These are phyloP conservation scores for Xiphydria camelus DNA, from an alignment of 2,888 invertebrate species.

Conservation along the genomic window DNA sequence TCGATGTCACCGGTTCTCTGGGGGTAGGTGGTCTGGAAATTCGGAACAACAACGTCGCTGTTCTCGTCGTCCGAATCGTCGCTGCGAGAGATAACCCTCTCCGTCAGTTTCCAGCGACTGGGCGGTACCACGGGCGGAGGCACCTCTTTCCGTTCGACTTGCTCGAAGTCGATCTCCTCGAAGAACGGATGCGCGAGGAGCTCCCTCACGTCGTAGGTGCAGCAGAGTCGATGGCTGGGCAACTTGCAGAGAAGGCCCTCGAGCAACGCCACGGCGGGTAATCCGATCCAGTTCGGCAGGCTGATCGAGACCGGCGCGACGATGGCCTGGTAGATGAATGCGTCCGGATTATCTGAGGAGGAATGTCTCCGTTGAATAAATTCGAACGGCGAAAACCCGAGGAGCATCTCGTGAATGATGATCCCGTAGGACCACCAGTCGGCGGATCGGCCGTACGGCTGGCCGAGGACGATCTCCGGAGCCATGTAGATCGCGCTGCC, in stretches of 20 bases:
- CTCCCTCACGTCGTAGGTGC: slow-evolving; percentile 66
- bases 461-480: slow-evolving; percentile 66
- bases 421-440: slow-evolving; percentile 73
- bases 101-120: no score
- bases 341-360: slow-evolving; percentile 54
- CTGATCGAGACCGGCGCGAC: slow-evolving; percentile 70
- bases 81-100: no score
- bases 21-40: no score
- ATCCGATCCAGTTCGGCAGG: no score
- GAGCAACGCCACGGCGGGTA: no score
- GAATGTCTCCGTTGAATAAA: no score
- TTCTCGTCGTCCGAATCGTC: no score
- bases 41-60: no score
- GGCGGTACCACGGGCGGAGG: slow-evolving; percentile 71
- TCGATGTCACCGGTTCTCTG: no score
- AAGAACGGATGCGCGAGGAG: slow-evolving; percentile 69
- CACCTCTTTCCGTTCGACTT: slow-evolving; percentile 66
- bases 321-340: slow-evolving; percentile 68
- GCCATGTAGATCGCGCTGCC: slow-evolving; percentile 72
- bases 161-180: slow-evolving; percentile 68
- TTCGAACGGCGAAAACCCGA: slow-evolving; percentile 70
- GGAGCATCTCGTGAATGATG: slow-evolving; percentile 72
- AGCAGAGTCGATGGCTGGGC: no score
- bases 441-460: slow-evolving; percentile 63
- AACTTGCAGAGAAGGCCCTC: no score